A percentile compares a stretch with the other conserved stretches of the same genome.
phyloP scores from a whole-genome alignment of 1,140 invertebrate species.

The Papilio polytes region DNA sequence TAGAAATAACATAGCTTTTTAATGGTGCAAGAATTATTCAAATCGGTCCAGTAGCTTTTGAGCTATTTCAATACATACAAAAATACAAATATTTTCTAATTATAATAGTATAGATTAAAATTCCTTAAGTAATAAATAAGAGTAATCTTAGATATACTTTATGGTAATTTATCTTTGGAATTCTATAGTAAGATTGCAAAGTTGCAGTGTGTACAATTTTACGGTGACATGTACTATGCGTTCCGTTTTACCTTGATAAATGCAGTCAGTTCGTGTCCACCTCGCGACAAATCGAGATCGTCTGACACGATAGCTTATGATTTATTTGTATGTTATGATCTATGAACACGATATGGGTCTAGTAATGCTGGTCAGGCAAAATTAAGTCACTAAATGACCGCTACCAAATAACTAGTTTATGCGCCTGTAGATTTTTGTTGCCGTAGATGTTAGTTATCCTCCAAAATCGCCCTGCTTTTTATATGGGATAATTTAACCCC shows the following conservation, averaged over 20 bases:
- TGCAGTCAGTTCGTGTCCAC: slow-evolving; percentile 8
- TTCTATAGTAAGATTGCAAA: background rate
- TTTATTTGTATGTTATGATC: slow-evolving; percentile 16
- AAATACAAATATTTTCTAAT: no score
- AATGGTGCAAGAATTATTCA: no score
- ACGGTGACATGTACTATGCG: background rate
- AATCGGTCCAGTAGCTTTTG: no score
- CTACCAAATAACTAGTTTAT: background rate
- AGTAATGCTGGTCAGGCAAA: background rate
- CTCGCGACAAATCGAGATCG: slow-evolving; percentile 4
- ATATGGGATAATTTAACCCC: no score
- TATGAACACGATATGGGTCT: background rate
- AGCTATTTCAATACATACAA: no score
- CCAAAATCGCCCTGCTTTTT: no score
- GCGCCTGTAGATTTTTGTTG: background rate
- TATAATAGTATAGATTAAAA: no score
- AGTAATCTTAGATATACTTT: no score
- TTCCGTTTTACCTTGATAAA: slow-evolving; percentile 11
- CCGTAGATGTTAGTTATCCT: no score
- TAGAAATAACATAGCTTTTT: no score
- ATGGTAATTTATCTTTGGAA: no score
- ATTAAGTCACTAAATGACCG: background rate
- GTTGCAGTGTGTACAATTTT: background rate
- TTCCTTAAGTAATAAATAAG: no score
- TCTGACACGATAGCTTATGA: background rate